Evolutionary conservation across 2,113 vertebrate genomes (phyloP).

Genomic region (Trachemys scripta): DNA sequence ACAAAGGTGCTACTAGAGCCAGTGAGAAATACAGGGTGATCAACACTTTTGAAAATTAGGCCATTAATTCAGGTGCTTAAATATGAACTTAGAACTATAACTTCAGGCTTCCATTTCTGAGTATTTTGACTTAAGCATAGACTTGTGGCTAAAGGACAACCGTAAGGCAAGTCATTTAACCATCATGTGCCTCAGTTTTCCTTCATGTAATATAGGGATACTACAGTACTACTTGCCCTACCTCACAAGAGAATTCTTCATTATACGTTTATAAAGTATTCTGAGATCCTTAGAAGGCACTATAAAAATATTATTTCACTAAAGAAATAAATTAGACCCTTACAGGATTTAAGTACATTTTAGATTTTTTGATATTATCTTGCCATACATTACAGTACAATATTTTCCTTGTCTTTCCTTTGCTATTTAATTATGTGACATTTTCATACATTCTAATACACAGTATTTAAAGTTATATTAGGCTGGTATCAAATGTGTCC

Average conservation of each 20-base stretch:
- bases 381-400: constrained; percentile 23
- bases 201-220: background rate
- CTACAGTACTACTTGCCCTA: constrained; percentile 50
- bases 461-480: constrained; percentile 31
- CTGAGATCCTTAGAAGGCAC: constrained; percentile 25
- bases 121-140: background rate
- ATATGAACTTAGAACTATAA: background rate
- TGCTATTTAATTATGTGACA: constrained; percentile 52
- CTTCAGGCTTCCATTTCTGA: background rate
- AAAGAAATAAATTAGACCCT: background rate
- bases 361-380: background rate
- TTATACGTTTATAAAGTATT: constrained; percentile 37
- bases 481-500: background rate
- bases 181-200: background rate
- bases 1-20: background rate
- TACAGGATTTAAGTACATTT: background rate
- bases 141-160: background rate
- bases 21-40: background rate
- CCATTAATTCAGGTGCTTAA: background rate
- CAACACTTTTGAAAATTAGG: background rate
- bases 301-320: background rate
- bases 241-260: constrained; percentile 44
- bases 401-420: constrained; percentile 47
- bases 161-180: background rate
- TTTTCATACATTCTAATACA: constrained; percentile 64